Evolutionary conservation across 2,113 vertebrate species (phyloP), one percentile per base, ranked within the genome.

Genomic region (Suncus etruscus): DNA sequence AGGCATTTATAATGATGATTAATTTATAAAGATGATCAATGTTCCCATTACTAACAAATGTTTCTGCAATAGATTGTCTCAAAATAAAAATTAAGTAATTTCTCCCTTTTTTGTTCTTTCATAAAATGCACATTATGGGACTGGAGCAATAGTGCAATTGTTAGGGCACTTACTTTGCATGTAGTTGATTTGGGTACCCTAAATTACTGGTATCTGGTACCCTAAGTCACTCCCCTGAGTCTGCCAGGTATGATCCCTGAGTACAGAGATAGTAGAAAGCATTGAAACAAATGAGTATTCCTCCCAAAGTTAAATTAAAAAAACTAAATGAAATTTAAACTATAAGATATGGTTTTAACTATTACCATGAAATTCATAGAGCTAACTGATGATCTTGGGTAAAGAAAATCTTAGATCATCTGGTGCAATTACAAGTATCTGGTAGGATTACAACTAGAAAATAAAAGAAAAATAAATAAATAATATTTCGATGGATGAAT

Each of bases 1-100:
- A 73, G 77, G 48, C 11, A 58, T 83, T 58, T 93, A 58, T 70
- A 73, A 93, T 95, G 94, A 22, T 25, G 95, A 96, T 93, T 83
- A 48, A 95, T 83, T 92, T 92, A 92, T 86, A 86, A 95, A 95
- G 83, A n/a, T 48, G n/a, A 51, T 83, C 29, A 31, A 79, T 93
- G 31, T 89, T 77, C 61, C 92, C 39, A 61, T 89, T 75, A 86
- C 84, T 94, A 95, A 81, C 87, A 94, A 94, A 70, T 69, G 16
- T 4, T 76, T 54, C 63, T 95, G 96, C 78, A 93, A 75, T 83
- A 72, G 72, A 93, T 94, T 87, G 86, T 24, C 39, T 11, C 1
- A 78, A 92, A 74, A 91, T 61, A 79, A 84, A 93, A 72, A 89
- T 87, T 70, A 82, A 95, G 95, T 48, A 0, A 29, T 83, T n/a